Evolutionary conservation across 1,140 invertebrate species (phyloP), one percentile per base, ranked within the genome.

Genomic region (Hycleus phaleratus): DNA sequence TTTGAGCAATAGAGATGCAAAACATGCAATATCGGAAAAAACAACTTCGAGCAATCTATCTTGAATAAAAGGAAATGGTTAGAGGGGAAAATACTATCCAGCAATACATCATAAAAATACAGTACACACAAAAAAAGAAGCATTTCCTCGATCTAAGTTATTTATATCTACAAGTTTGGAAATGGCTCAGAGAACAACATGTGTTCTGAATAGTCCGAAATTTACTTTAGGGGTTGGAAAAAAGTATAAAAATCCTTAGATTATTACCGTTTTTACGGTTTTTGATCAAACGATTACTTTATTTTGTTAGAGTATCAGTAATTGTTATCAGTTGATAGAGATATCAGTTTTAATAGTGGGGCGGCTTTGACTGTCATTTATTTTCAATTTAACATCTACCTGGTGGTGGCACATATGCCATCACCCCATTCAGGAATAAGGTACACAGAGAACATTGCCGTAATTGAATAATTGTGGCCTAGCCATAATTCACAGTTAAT

Each of bases 401-500:
- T 56, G 46, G 45, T 32, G 45, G 45, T 48, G 53, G 53, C 46
- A 56, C 53, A 48, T 48, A 46, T 56, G 53, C 53, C 53, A 56
- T 56, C 45, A 43, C 50, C 32, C 32, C 2, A 18, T 32, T 32
- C 7, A 4, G 32, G 32, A 24, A 53, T 45, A 53, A 53, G 51
- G 51, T 53, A 32, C 18, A 18, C 7, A 32, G 32, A 53, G 51
- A 45, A 45, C 51, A 53, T 51, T 62, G 61, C 55, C 46, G 53
- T 62, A 62, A 62, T 62, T 62, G 61, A 62, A 62, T 62, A 62
- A 62, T 62, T 62, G 61, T 55, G 57, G 61, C 61, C 54, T 59
- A 52, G 61, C 53, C 56, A 59, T 62, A 62, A 62, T 62, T 62
- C 56, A 62, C 61, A 51, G 57, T 59, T 62, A 62, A 62, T 62